These are phyloP conservation scores for Ceratotherium simum DNA, from an alignment of 2,113 vertebrate species.

Conservation along the genomic window DNA sequence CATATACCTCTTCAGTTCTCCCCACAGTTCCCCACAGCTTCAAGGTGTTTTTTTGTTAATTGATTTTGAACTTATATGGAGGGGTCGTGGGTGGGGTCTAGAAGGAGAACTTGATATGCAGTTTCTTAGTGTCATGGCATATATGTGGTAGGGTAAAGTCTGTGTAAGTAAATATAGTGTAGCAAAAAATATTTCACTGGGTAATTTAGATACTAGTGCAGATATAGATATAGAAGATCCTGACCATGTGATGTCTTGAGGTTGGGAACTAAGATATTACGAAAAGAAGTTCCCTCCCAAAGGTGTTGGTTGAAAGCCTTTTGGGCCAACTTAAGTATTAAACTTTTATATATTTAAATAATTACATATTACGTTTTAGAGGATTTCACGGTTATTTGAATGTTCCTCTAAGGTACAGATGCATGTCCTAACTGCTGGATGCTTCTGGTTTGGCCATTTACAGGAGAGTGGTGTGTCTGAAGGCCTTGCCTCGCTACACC, in stretches of 20 bases:
- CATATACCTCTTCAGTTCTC: neutral
- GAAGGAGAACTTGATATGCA: neutral
- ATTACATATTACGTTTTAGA: neutral
- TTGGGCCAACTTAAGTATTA: conserved; percentile 23
- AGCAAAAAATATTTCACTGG: neutral
- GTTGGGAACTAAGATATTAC: neutral
- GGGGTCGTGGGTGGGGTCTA: neutral
- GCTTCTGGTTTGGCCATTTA: neutral
- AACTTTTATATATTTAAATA: conserved; percentile 3
- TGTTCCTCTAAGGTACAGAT: neutral
- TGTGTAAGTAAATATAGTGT: neutral
- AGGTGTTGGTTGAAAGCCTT: conserved; percentile 42
- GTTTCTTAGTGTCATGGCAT: neutral
- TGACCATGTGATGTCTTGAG: neutral
- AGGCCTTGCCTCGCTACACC: neutral
- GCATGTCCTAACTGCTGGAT: neutral
- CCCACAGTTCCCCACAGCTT: neutral
- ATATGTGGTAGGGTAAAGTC: neutral
- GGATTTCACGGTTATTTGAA: neutral
- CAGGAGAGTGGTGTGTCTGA: neutral
- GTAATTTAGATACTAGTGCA: neutral
- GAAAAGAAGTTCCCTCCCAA: conserved; percentile 2
- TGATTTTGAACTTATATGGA: conserved; percentile 28
- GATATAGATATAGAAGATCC: neutral
- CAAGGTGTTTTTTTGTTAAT: neutral